Percentiles rank a stretch among this genome's conserved stretches.
These are phyloP conservation scores for Morelia viridis DNA, from an alignment of 2,797 vertebrate genomes.

Conservation along the genomic window DNA sequence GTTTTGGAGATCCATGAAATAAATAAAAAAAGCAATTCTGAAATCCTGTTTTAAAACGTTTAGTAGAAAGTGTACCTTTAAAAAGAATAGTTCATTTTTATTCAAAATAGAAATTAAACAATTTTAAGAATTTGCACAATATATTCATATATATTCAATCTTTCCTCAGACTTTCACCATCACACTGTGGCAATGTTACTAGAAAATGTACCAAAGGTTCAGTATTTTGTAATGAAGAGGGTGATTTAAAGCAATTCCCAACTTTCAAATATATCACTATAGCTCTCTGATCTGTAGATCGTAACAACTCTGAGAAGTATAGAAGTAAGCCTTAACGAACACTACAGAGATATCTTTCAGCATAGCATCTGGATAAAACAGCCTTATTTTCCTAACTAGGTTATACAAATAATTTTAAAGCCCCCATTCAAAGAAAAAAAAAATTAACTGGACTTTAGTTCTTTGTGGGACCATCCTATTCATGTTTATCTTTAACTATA, in stretches of 20 bases:
- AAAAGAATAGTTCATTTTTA: neutral
- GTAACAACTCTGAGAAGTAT: neutral
- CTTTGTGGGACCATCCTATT: neutral
- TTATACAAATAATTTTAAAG: neutral
- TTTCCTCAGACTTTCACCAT: neutral
- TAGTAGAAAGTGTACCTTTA: neutral
- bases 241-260: neutral
- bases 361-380: neutral
- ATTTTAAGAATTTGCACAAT: neutral
- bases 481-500: neutral
- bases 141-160: neutral
- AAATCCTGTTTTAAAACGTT: neutral
- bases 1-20: neutral
- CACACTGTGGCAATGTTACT: neutral
- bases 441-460: neutral
- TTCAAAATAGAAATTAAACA: neutral
- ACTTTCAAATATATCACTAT: neutral
- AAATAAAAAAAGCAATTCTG: neutral
- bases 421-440: neutral
- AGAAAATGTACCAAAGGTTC: neutral
- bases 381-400: neutral
- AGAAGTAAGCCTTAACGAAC: neutral
- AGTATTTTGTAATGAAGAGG: neutral
- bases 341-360: neutral
- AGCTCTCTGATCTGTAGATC: neutral